Percentiles rank a stretch among this genome's conserved stretches.
Conservation (phyloP, 2,888 invertebrate species). For the Cartodere bifasciata region DNA sequence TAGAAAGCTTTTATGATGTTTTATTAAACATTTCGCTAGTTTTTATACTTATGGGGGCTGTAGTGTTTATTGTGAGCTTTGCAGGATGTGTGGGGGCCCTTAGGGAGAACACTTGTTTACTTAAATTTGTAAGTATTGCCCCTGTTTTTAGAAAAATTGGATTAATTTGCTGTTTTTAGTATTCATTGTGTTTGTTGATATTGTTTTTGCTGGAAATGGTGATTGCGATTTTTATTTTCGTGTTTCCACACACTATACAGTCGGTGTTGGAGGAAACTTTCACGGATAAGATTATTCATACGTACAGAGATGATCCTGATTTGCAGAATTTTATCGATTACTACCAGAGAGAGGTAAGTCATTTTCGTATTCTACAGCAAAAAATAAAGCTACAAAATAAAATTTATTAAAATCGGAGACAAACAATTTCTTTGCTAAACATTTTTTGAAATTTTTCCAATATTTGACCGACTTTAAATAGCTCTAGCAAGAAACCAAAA, state of each 20-base stretch:
- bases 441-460: too few relatives aligned
- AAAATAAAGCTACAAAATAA: too few relatives aligned
- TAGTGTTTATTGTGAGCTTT: conserved; percentile 89
- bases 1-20: conserved; percentile 81
- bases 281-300: conserved; percentile 82
- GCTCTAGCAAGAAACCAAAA: too few relatives aligned
- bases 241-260: conserved; percentile 82
- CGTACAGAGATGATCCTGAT: conserved; percentile 87
- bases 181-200: conserved; percentile 75
- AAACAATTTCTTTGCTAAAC: too few relatives aligned
- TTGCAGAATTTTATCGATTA: conserved; percentile 90
- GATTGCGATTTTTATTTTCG: conserved; percentile 83
- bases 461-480: too few relatives aligned
- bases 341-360: conserved; percentile 76
- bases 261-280: conserved; percentile 74
- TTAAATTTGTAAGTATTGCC: conserved; percentile 75
- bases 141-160: too few relatives aligned
- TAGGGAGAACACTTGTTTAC: conserved; percentile 80
- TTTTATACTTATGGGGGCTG: conserved; percentile 77
- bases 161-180: conserved; percentile 57
- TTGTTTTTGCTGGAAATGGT: conserved; percentile 88
- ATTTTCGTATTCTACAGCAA: too few relatives aligned
- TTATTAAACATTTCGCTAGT: conserved; percentile 82
- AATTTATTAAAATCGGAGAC: too few relatives aligned
- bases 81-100: conserved; percentile 86